These are phyloP conservation scores for Schlechtendalia chinensis DNA, from an alignment of 1,140 invertebrate genomes.

Conservation along the genomic window DNA sequence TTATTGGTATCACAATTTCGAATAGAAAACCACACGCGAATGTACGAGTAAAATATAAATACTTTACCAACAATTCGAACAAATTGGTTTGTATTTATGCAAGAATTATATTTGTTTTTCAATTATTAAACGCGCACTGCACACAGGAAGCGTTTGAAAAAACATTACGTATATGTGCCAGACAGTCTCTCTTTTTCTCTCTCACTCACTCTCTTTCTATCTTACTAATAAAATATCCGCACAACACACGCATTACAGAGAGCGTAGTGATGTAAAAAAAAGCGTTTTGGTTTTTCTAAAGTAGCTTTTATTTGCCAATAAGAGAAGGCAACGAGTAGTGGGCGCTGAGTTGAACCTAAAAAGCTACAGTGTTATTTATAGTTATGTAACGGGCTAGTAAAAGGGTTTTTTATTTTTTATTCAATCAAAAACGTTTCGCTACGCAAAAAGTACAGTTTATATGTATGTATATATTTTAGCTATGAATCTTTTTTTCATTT, in stretches of 20 bases:
- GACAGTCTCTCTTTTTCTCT: too few species aligned
- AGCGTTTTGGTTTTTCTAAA: not conserved
- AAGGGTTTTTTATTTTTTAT: not conserved
- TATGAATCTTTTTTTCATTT: not conserved
- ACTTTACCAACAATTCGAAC: not conserved
- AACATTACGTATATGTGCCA: slow-evolving; percentile 8
- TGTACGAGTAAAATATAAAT: not conserved
- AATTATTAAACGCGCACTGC: not conserved
- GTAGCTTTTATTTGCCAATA: slow-evolving; percentile 19
- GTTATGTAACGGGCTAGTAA: too few species aligned
- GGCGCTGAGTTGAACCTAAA: not conserved
- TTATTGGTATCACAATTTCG: not conserved
- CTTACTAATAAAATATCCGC: too few species aligned
- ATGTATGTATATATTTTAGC: not conserved
- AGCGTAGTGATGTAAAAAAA: not conserved
- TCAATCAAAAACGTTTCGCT: not conserved
- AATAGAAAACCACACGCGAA: not conserved
- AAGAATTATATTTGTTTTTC: not conserved
- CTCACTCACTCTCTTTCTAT: too few species aligned
- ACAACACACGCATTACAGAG: not conserved
- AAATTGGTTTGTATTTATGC: slow-evolving; percentile 10
- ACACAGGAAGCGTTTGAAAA: not conserved
- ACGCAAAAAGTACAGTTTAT: not conserved
- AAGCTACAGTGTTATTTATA: not conserved
- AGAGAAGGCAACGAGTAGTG: not conserved